Evolutionary conservation across 2,888 invertebrate species (phyloP).

Genomic region (Chironomus riparius): DNA sequence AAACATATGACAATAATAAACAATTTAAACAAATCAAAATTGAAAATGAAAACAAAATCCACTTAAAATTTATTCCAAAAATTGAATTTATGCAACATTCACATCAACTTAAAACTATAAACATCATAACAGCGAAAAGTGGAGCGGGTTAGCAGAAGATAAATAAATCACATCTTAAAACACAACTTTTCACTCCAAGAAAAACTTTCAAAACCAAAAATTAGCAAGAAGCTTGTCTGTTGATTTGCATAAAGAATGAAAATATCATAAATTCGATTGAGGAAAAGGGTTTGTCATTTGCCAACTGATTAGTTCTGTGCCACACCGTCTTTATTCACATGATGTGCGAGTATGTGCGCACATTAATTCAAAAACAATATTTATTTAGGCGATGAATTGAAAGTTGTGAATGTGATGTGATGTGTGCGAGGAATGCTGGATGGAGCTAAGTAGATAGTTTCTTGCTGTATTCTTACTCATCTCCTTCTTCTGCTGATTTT

Average conservation of each 20-base stretch:
- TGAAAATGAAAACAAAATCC: too few relatives aligned
- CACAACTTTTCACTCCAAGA: too few relatives aligned
- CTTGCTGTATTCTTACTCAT: not conserved
- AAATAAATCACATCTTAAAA: too few relatives aligned
- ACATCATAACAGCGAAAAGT: too few relatives aligned
- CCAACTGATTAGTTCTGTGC: slow-evolving; percentile 20
- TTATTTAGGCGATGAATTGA: slow-evolving; percentile 19
- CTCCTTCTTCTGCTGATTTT: not conserved
- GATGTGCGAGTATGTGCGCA: not conserved
- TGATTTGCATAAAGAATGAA: slow-evolving; percentile 18
- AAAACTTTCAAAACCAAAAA: not conserved
- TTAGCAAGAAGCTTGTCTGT: not conserved
- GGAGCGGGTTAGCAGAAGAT: too few relatives aligned
- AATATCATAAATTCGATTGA: not conserved
- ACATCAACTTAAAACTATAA: too few relatives aligned
- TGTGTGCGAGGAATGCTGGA: too few relatives aligned
- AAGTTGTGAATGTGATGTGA: not conserved
- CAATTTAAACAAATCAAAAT: too few relatives aligned
- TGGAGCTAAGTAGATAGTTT: too few relatives aligned
- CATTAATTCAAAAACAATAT: slow-evolving; percentile 25
- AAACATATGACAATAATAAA: too few relatives aligned
- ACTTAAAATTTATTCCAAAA: too few relatives aligned
- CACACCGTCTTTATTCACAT: not conserved
- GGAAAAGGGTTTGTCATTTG: slow-evolving; percentile 7
- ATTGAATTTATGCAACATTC: too few relatives aligned